These are phyloP conservation scores for Andrena praecox DNA, from an alignment of 2,888 invertebrate genomes.

Conservation along the genomic window DNA sequence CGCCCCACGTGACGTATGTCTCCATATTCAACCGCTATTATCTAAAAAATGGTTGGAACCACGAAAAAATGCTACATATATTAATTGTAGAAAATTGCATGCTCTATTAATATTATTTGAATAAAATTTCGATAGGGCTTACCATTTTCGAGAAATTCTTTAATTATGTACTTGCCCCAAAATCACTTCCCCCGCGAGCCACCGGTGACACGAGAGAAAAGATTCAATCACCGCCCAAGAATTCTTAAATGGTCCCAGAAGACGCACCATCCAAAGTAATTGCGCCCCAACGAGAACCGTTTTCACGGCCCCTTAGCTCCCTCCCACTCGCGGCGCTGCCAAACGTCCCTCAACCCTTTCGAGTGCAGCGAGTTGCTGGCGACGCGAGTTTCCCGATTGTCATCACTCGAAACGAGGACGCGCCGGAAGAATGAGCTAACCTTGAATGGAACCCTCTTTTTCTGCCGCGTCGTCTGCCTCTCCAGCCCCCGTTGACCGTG, in stretches of 20 bases:
- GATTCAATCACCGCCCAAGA: neutral
- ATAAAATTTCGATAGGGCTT: no score
- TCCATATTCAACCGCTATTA: no score
- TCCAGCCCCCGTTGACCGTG: slow-evolving; percentile 48
- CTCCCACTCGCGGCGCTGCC: neutral
- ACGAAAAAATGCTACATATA: no score
- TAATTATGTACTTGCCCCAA: no score
- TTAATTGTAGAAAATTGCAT: no score
- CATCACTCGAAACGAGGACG: slow-evolving; percentile 71
- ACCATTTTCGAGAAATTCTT: no score
- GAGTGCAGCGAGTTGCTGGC: slow-evolving; percentile 18
- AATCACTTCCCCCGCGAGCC: neutral
- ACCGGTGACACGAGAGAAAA: neutral
- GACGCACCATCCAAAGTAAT: neutral
- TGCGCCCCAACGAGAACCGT: neutral
- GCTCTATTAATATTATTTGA: no score
- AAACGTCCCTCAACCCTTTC: slow-evolving; percentile 18
- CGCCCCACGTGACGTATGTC: no score
- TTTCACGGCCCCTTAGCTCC: neutral
- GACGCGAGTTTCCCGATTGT: slow-evolving; percentile 64
- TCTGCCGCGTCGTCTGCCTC: slow-evolving; percentile 43
- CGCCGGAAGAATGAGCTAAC: slow-evolving; percentile 69
- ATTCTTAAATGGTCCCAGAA: neutral
- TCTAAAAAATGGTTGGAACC: no score
- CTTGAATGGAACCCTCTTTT: slow-evolving; percentile 67